These are phyloP conservation scores for Andinoacara biseriatus DNA, from an alignment of 2,113 vertebrate genomes.

Conservation along the genomic window DNA sequence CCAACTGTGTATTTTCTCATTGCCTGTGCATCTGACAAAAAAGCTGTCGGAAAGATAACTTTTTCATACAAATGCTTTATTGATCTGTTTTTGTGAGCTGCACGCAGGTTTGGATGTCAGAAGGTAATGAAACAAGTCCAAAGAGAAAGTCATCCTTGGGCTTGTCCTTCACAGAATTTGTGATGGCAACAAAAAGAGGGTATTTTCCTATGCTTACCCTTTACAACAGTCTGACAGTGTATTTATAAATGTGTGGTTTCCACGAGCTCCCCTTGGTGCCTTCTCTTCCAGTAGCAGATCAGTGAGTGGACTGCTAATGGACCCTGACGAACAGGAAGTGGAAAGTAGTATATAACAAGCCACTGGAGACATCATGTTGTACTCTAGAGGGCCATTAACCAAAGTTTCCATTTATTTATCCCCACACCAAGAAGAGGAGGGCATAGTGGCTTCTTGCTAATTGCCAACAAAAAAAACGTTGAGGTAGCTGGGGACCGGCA, in stretches of 20 bases:
- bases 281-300: conserved; percentile 14
- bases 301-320: conserved; percentile 53
- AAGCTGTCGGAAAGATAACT: background rate
- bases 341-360: conserved; percentile 72
- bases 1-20: background rate
- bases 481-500: conserved; percentile 38
- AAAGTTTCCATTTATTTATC: conserved; percentile 72
- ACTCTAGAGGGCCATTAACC: conserved; percentile 69
- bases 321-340: conserved; percentile 67
- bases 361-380: conserved; percentile 55
- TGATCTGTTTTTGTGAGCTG: background rate
- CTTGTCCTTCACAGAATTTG: background rate
- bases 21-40: background rate
- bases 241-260: conserved; percentile 18
- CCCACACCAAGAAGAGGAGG: conserved; percentile 34
- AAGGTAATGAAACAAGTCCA: background rate
- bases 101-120: background rate
- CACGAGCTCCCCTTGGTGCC: conserved; percentile 10
- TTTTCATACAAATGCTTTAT: background rate
- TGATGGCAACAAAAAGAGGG: background rate
- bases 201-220: background rate
- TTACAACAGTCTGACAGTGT: background rate
- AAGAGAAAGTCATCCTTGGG: background rate
- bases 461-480: conserved; percentile 51
- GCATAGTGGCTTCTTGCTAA: conserved; percentile 51